These are phyloP conservation scores for Butorides virescens DNA, from an alignment of 2,113 vertebrate genomes.

Conservation along the genomic window DNA sequence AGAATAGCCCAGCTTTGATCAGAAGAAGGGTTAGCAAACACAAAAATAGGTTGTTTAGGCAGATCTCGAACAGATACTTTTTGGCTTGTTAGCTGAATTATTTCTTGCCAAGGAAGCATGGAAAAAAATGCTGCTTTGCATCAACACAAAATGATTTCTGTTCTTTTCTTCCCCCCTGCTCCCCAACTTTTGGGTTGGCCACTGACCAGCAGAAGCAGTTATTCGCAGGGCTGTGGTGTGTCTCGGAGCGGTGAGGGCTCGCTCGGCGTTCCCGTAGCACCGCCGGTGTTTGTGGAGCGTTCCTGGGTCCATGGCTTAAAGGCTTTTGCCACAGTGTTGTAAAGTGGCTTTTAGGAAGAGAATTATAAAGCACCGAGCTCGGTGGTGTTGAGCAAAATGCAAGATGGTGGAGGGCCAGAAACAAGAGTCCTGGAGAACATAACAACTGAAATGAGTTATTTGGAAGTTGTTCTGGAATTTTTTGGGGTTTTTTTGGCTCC, in stretches of 20 bases:
- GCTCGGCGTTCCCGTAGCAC: fast-evolving
- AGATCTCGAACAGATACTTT: not conserved
- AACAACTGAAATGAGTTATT: not conserved
- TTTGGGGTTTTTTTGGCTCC: not conserved
- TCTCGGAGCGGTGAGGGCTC: fast-evolving
- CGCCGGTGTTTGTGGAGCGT: fast-evolving
- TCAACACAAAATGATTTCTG: not conserved
- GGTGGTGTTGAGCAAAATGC: not conserved
- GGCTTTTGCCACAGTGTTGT: not conserved
- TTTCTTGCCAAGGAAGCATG: not conserved
- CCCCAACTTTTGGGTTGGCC: not conserved
- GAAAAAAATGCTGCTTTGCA: not conserved
- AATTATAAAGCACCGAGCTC: not conserved
- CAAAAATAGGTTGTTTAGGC: not conserved
- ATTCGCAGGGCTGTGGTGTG: not conserved
- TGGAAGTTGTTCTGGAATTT: not conserved
- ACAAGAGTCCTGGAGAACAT: not conserved
- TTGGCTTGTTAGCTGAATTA: not conserved
- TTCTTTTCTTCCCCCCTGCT: fast-evolving
- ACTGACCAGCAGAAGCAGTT: not conserved
- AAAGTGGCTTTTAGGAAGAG: not conserved
- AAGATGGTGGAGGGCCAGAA: not conserved
- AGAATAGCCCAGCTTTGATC: not conserved
- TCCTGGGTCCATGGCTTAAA: not conserved
- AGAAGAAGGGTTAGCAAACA: not conserved